Percentiles rank a stretch among this genome's conserved stretches.
Conservation (phyloP, 1,140 invertebrate species). For the Trypoxylus dichotomus region DNA sequence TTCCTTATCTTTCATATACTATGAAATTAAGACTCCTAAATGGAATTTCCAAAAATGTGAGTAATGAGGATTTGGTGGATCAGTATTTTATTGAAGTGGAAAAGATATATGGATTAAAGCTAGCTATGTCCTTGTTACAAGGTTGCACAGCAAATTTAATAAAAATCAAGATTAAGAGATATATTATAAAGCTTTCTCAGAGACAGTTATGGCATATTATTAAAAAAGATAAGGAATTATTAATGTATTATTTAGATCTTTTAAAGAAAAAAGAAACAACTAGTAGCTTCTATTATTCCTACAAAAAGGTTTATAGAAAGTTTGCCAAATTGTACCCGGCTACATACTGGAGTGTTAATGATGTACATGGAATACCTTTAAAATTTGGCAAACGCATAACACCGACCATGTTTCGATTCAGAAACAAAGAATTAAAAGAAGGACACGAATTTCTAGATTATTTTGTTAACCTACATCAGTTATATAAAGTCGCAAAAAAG, state of each 20-base stretch:
- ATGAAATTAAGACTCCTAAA: neutral
- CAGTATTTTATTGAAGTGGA: neutral
- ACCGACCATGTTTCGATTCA: neutral
- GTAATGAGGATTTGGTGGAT: neutral
- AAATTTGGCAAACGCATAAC: neutral
- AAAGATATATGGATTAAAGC: neutral
- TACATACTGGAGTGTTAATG: neutral
- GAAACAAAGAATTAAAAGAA: neutral
- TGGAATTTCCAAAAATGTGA: constrained; percentile 3
- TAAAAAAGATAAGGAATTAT: constrained; percentile 13
- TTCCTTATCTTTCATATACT: neutral
- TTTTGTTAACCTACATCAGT: neutral
- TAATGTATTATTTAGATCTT: neutral
- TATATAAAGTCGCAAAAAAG: neutral
- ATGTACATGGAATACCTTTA: neutral
- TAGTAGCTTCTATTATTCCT: too few species aligned
- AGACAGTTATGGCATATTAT: neutral
- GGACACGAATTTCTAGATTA: neutral
- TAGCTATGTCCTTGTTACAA: neutral
- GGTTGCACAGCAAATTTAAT: neutral
- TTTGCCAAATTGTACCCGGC: neutral
- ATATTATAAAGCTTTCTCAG: neutral
- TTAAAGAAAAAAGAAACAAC: neutral
- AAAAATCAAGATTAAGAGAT: neutral
- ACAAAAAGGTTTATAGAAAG: neutral